Conservation (phyloP, 2,113 vertebrate species). For the Trichomycterus rosablanca region DNA sequence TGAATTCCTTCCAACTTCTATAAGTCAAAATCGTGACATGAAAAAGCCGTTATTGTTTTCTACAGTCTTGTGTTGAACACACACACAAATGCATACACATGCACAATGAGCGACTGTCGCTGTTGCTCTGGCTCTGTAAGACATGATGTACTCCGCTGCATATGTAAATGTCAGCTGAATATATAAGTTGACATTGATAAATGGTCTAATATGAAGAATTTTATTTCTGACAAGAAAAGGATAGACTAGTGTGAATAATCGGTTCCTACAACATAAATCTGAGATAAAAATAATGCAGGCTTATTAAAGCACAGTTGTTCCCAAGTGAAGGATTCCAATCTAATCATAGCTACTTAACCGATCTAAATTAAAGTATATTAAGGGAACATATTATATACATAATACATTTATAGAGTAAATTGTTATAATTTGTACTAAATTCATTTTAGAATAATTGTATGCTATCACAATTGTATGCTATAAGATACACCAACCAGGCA, state of each 20-base stretch:
- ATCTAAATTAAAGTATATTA: background rate
- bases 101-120: constrained; percentile 46
- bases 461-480: no score
- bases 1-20: constrained; percentile 55
- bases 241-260: no score
- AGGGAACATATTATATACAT: background rate
- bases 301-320: constrained; percentile 7
- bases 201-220: constrained; percentile 46
- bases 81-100: constrained; percentile 39
- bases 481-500: no score
- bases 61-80: constrained; percentile 28
- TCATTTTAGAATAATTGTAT: no score
- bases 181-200: constrained; percentile 60
- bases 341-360: constrained; percentile 3
- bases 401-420: no score
- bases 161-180: constrained; percentile 59
- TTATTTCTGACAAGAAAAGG: constrained; percentile 26
- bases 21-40: constrained; percentile 54
- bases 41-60: constrained; percentile 56
- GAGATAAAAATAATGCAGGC: constrained; percentile 22
- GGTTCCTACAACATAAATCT: no score
- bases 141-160: constrained; percentile 48
- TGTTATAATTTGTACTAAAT: no score
- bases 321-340: constrained; percentile 13
- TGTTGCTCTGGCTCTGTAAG: constrained; percentile 37